phyloP scores from a whole-genome alignment of 2,888 invertebrate genomes.

The Drosophila falleni region DNA sequence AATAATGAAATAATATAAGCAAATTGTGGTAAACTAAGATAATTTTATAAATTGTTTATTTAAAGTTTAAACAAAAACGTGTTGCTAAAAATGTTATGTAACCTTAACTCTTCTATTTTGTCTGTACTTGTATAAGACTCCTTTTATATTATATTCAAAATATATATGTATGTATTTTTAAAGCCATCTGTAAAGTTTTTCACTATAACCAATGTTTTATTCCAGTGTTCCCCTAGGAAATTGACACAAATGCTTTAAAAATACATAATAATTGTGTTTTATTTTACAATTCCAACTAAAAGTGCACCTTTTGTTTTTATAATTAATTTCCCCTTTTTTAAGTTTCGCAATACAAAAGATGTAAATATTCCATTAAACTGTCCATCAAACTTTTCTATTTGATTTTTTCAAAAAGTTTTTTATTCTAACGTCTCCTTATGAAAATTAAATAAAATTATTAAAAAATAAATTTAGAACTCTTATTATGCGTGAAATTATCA shows the following conservation, averaged over 20 bases:
- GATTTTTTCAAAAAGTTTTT: not conserved
- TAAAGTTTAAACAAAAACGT: not conserved
- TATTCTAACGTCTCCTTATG: not conserved
- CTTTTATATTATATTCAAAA: no score
- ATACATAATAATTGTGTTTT: not conserved
- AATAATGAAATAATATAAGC: conserved; percentile 32
- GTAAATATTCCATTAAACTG: no score
- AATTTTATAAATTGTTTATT: not conserved
- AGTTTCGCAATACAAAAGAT: no score
- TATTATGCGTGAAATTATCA: no score
- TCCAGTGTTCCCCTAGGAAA: not conserved
- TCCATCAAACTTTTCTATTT: not conserved
- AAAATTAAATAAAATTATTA: not conserved
- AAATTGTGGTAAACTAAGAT: conserved; percentile 14
- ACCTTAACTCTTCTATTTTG: not conserved
- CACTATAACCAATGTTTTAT: not conserved
- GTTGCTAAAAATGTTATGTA: not conserved
- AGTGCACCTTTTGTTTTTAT: no score
- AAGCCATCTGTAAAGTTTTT: not conserved
- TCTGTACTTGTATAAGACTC: no score
- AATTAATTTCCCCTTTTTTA: no score
- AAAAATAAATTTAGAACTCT: no score
- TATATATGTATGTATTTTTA: not conserved
- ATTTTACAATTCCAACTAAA: no score
- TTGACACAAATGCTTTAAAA: no score